Percentiles rank a stretch among this genome's conserved stretches.
These are phyloP conservation scores for Speoplatyrhinus poulsoni DNA, from an alignment of 2,113 vertebrate species.

Conservation along the genomic window DNA sequence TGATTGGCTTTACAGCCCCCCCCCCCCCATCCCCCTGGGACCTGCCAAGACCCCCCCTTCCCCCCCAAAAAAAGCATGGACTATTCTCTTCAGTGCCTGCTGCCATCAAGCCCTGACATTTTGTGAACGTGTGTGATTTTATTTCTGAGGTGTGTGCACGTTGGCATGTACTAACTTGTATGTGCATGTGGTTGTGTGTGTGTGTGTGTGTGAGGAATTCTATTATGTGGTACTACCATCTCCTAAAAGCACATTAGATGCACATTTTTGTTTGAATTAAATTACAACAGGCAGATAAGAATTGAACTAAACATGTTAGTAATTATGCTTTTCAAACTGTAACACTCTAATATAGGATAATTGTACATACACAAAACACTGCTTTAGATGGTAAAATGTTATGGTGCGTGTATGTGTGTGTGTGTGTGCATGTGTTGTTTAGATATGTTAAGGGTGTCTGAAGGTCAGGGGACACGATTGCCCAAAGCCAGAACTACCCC, in stretches of 20 bases:
- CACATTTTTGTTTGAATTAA: conserved; percentile 3
- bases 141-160: conserved; percentile 42
- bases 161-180: conserved; percentile 44
- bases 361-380: conserved; percentile 14
- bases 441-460: conserved; percentile 92
- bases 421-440: conserved; percentile 72
- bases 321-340: background rate
- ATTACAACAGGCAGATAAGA: background rate
- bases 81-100: conserved; percentile 50
- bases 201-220: background rate
- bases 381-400: conserved; percentile 35
- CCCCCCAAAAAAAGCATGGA: conserved; percentile 60
- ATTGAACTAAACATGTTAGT: background rate
- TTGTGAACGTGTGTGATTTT: conserved; percentile 32
- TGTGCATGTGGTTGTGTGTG: conserved; percentile 44
- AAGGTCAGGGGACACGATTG: conserved; percentile 85
- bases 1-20: conserved; percentile 31
- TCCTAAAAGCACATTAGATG: conserved; percentile 9
- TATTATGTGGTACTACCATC: conserved; percentile 28
- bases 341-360: background rate
- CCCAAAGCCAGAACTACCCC: conserved; percentile 86
- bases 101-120: conserved; percentile 53
- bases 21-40: conserved; percentile 17
- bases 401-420: conserved; percentile 57
- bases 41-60: conserved; percentile 20